phyloP scores from a whole-genome alignment of 1,140 invertebrate species.

The Elysia chlorotica region DNA sequence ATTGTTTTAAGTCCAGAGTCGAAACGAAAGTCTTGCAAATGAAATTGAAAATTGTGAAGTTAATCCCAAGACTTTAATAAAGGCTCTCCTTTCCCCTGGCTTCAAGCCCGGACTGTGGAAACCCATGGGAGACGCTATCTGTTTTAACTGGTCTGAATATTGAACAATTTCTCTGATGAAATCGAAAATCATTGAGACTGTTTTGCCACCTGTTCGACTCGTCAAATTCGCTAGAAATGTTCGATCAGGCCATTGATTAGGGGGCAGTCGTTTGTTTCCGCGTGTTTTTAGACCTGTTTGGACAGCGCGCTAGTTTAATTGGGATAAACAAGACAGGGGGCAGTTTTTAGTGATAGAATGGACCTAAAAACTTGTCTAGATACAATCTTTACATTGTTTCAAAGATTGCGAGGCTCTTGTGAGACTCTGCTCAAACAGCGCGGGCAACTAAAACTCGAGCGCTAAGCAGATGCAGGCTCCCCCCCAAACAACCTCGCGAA shows the following conservation, averaged over 20 bases:
- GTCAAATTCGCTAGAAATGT: constrained; percentile 29
- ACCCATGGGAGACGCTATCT: constrained; percentile 17
- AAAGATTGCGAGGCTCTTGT: too few relatives aligned
- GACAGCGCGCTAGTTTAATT: too few relatives aligned
- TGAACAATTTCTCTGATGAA: constrained; percentile 35
- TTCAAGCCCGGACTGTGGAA: constrained; percentile 3
- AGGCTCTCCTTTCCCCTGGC: constrained; percentile 8
- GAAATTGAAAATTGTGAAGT: constrained; percentile 4
- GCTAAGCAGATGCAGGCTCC: constrained; percentile 29
- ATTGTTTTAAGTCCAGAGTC: too few relatives aligned
- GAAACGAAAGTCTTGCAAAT: too few relatives aligned
- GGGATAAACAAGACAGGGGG: too few relatives aligned
- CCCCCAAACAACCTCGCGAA: constrained; percentile 25
- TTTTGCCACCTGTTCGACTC: constrained; percentile 35
- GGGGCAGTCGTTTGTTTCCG: constrained; percentile 16
- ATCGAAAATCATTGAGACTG: constrained; percentile 37
- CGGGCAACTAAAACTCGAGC: constrained; percentile 25
- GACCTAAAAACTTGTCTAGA: too few relatives aligned
- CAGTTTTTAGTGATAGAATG: too few relatives aligned
- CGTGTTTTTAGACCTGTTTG: too few relatives aligned
- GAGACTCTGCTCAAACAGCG: constrained; percentile 12
- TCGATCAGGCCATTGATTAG: constrained; percentile 22
- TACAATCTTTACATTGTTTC: too few relatives aligned
- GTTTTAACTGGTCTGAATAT: constrained; percentile 26
- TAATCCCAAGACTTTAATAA: constrained; percentile 11